Evolutionary conservation across 2,113 vertebrate species (phyloP).

Genomic region (Phyllopteryx taeniolatus): DNA sequence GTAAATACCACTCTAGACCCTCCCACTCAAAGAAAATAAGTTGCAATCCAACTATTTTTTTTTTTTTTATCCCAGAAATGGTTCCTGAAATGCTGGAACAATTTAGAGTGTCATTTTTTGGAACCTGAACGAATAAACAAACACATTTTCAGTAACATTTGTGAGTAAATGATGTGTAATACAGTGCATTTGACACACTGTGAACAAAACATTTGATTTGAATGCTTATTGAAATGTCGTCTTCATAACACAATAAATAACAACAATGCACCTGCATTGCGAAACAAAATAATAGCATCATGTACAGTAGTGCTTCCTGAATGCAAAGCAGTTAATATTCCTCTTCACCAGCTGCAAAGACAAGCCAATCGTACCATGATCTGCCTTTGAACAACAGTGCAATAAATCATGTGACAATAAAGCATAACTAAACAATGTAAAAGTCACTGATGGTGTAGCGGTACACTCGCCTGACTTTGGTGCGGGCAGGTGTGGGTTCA

Average conservation of each 20-base stretch:
- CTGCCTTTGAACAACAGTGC: too few relatives aligned
- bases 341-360: not conserved
- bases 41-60: constrained; percentile 15
- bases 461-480: too few relatives aligned
- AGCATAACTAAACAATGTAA: too few relatives aligned
- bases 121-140: not conserved
- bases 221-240: not conserved
- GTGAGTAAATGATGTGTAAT: not conserved
- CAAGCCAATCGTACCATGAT: not conserved
- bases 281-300: not conserved
- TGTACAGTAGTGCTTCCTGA: not conserved
- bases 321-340: not conserved
- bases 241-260: not conserved
- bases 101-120: constrained; percentile 21
- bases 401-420: too few relatives aligned
- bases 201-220: not conserved
- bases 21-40: constrained; percentile 4
- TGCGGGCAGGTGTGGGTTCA: too few relatives aligned
- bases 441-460: too few relatives aligned
- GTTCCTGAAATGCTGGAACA: constrained; percentile 36
- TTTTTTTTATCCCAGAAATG: constrained; percentile 7
- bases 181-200: not conserved
- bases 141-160: not conserved
- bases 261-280: not conserved
- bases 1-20: constrained; percentile 48